Evolutionary conservation across 2,797 vertebrate genomes (phyloP), one percentile per base, ranked within the genome.

Genomic region (Cyprinella venusta): DNA sequence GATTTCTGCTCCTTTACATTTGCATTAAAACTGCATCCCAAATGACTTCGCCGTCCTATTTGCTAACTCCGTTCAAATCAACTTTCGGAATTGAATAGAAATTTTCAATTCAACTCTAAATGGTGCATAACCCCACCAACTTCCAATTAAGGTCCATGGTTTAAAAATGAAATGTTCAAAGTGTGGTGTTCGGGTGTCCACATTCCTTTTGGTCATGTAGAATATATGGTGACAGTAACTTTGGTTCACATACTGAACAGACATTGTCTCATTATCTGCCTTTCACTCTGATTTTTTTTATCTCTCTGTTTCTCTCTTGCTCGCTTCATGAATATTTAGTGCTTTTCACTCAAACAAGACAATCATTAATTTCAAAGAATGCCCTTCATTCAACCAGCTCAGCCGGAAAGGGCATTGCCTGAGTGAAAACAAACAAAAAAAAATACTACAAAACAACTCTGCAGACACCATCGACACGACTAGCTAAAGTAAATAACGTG

Each of bases 311-410:
- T 67, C 75, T 76, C 76, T 76, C 38, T 83, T 33, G 40, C n/a
- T 84, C 24, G n/a, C 75, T 79, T 79, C 69, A 85, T 86, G 70
- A 86, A 86, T 88, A 85, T 88, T 83, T 85, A 81, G 63, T 72
- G 74, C 54, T 71, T 65, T 76, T 40, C 79, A 72, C 67, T 84
- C 79, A 81, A 87, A 79, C 87, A 87, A 85, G 75, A 52, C 69
- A n/a, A 76, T 82, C 84, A 81, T 88, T 85, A 81, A 88, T 85
- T 85, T 83, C 42, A 85, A 83, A 85, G 81, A 87, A 87, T 4
- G 59, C 79, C 79, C 83, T 69, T 59, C 40, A 80, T 80, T 86
- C 79, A 70, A 79, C 84, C 81, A 85, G 72, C 85, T 84, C 75
- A 72, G 74, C 45, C 78, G 83, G 80, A 85, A 86, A 86, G 85